Percentiles rank a stretch among this genome's conserved stretches.
These are phyloP conservation scores for Catalaphyllia jardinei DNA, from an alignment of 64 coral and sea anemone species.

Conservation along the genomic window DNA sequence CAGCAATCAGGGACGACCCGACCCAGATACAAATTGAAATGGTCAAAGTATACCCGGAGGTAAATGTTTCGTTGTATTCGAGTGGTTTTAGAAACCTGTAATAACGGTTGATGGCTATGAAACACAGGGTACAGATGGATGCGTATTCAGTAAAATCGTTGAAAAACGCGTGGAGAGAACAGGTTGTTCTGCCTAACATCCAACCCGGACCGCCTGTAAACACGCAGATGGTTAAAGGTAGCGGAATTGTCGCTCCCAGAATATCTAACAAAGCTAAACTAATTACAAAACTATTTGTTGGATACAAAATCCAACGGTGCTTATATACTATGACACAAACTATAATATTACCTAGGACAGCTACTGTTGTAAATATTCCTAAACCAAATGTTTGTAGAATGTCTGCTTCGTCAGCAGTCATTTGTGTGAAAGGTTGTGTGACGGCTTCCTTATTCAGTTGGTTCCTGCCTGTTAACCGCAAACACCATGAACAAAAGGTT, in stretches of 20 bases:
- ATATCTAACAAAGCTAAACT: neutral
- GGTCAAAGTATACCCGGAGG: neutral
- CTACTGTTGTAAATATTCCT: neutral
- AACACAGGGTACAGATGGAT: neutral
- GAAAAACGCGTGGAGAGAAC: neutral
- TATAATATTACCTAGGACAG: neutral
- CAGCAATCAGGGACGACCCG: neutral
- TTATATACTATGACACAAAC: neutral
- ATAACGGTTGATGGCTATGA: neutral
- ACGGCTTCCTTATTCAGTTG: neutral
- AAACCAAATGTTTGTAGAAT: neutral
- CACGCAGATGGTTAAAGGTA: neutral
- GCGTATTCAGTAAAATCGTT: neutral
- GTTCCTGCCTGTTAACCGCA: neutral
- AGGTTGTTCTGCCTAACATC: neutral
- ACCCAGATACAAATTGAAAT: neutral
- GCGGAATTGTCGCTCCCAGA: neutral
- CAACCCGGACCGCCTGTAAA: neutral
- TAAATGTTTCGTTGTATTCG: neutral
- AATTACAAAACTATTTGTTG: neutral
- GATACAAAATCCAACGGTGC: neutral
- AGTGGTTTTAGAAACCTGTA: neutral
- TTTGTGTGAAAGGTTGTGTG: neutral
- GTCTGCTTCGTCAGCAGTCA: neutral
- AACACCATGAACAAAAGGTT: neutral